A percentile compares a stretch with the other conserved stretches of the same genome.
Evolutionary conservation across 1,140 invertebrate genomes (phyloP).

Genomic region (Cecropterus lyciades): DNA sequence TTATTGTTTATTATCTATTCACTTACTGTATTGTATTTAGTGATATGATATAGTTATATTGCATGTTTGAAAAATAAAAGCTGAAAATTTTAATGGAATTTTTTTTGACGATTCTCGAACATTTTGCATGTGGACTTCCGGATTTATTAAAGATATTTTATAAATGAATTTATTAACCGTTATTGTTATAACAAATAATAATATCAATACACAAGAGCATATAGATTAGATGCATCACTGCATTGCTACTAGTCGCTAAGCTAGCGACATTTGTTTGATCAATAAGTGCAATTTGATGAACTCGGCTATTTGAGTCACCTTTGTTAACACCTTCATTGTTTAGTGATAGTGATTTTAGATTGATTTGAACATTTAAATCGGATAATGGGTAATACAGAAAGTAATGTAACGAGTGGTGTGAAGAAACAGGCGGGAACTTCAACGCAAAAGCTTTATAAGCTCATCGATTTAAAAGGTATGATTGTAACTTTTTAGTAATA

Average conservation of each 20-base stretch:
- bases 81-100: no score
- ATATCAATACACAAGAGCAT: not conserved
- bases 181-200: not conserved
- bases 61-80: no score
- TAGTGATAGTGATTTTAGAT: not conserved
- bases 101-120: no score
- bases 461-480: conserved; percentile 94
- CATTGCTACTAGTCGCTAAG: conserved; percentile 32
- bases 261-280: conserved; percentile 23
- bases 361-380: not conserved
- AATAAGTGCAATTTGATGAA: conserved; percentile 29
- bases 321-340: not conserved
- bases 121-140: no score
- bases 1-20: not conserved
- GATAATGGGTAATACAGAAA: conserved; percentile 95
- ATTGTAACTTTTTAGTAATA: not conserved
- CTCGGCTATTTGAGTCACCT: not conserved
- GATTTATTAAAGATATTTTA: not conserved
- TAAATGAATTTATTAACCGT: not conserved
- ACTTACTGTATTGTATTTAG: not conserved
- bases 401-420: conserved; percentile 95
- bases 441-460: conserved; percentile 91
- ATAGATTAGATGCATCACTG: conserved; percentile 19
- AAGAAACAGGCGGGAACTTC: conserved; percentile 95
- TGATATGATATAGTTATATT: no score